Base-by-base conservation (phyloP, 2,797 vertebrate species). In the Saxicola maurus region DNA sequence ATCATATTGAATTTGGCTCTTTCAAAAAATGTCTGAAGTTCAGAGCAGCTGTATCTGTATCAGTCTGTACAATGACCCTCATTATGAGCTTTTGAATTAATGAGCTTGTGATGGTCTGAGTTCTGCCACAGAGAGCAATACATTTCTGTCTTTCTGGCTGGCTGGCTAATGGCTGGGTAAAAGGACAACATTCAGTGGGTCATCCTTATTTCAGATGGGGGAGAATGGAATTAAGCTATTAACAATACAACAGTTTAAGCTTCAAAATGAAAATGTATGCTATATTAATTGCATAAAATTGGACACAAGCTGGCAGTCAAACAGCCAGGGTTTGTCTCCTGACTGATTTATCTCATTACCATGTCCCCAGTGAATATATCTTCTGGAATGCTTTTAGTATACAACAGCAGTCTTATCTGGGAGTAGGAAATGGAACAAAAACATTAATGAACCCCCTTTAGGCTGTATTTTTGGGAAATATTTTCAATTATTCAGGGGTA, bases 21-120 rank as follows among this genome's bases (percentile, higher is more conserved):
- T 96, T 96, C 94, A 96, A 94, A 95, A 93, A 94, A 74, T 89
- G 66, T 97, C 94, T 95, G 94, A 96, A 92, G 91, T 96, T 96
- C 92, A 94, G 79, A 96, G 95, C 60, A 92, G 93, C 86, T 92
- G 86, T 91, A 94, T 91, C 92, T 90, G 69, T 95, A 94, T 94
- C 91, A 91, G 91, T 80, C 85, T 94, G 72, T 95, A 96, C 88
- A 95, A 90, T 94, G 92, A 96, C 86, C 93, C 94, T 96, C 92
- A 95, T 95, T 96, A 96, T 35, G 42, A 92, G 61, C 19, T 65
- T 95, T 94, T 92, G 95, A 96, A 96, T 96, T 96, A 96, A 97
- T 91, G 94, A 93, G 76, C 79, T 61, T 89, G 83, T 83, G 94
- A 93, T 86, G 94, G 88, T 94, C 62, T 81, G 88, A 66, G 80